Conservation (phyloP, 2,113 vertebrate species). For the Murina feae region DNA sequence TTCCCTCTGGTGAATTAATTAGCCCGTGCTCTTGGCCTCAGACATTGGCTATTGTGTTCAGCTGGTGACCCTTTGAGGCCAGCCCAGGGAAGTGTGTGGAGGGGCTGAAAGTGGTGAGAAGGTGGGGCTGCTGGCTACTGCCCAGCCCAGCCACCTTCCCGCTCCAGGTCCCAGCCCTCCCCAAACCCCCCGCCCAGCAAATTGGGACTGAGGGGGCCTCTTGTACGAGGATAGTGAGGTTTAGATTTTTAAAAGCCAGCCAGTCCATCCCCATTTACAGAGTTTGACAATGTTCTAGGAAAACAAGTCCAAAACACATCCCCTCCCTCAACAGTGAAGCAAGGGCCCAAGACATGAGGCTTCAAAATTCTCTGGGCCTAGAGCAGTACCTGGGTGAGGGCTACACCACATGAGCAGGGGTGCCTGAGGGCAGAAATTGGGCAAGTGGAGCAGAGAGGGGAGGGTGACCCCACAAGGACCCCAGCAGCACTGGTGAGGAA, state of each 20-base stretch:
- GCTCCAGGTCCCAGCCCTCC: background rate
- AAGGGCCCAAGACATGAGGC: background rate
- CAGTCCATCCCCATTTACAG: background rate
- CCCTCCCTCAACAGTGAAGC: background rate
- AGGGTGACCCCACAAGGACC: background rate
- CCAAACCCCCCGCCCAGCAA: background rate
- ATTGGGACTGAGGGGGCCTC: background rate
- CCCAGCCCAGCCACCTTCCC: background rate
- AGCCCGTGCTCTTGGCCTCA: slow-evolving; percentile 46
- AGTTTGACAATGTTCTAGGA: background rate
- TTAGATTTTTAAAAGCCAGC: background rate
- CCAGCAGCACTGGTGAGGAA: too few species aligned
- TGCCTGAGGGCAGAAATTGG: background rate
- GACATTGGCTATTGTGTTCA: background rate
- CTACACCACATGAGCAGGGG: rapidly evolving
- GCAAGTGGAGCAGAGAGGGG: rapidly evolving
- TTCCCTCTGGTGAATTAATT: slow-evolving; percentile 81
- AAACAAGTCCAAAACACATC: background rate
- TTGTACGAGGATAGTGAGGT: background rate
- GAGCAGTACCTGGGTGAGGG: rapidly evolving
- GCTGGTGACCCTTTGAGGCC: background rate
- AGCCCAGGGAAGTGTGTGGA: rapidly evolving
- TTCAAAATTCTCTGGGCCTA: background rate
- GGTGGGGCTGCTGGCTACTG: background rate
- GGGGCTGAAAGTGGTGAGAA: rapidly evolving